Conservation (phyloP, 1,140 invertebrate species). For the Caenorhabditis elegans region WBcel235 BX284606.5:1931001-1931500, state of each 20-base stretch:
- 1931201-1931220: not conserved
- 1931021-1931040: constrained; percentile 42
- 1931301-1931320: constrained; percentile 47
- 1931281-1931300: too few relatives aligned
- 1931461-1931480: constrained; percentile 47
- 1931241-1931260: not conserved
- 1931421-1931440: constrained; percentile 49
- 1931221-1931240: not conserved
- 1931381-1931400: constrained; percentile 26
- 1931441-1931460: constrained; percentile 46
- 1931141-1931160: constrained; percentile 49
- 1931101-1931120: constrained; percentile 47
- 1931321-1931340: constrained; percentile 50
- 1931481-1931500: too few relatives aligned
- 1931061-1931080: constrained; percentile 46
- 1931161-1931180: not conserved
- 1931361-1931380: constrained; percentile 46
- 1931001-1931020: constrained; percentile 38
- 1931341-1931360: constrained; percentile 50
- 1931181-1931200: not conserved
- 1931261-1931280: constrained; percentile 40
- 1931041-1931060: constrained; percentile 47
- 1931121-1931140: constrained; percentile 45
- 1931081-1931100: constrained; percentile 47
- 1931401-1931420: constrained; percentile 46